phyloP scores from a whole-genome alignment of 2,888 invertebrate species.

The Caenorhabditis doughertyi region DNA sequence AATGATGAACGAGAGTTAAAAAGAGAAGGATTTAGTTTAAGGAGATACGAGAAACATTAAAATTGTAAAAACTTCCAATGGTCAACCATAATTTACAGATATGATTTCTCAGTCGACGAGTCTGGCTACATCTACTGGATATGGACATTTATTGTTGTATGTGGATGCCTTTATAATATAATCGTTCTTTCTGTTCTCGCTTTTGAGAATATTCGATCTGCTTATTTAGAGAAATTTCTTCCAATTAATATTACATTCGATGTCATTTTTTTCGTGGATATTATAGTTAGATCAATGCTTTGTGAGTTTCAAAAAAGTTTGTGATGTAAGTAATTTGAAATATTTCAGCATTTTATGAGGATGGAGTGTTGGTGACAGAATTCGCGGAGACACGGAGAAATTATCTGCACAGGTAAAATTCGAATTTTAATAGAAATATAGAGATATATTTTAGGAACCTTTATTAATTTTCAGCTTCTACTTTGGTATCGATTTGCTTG shows the following conservation, averaged over 20 bases:
- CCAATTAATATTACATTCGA: slow-evolving; percentile 74
- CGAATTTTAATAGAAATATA: no score
- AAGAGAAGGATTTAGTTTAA: background rate
- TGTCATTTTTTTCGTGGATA: slow-evolving; percentile 73
- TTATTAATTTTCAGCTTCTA: slow-evolving; percentile 35
- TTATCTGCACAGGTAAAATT: slow-evolving; percentile 50
- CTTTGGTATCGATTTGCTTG: slow-evolving; percentile 51
- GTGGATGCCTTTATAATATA: slow-evolving; percentile 71
- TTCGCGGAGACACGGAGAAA: slow-evolving; percentile 43
- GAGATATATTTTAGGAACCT: background rate
- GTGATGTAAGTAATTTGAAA: background rate
- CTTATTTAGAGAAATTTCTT: slow-evolving; percentile 62
- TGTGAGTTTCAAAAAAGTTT: slow-evolving; percentile 62
- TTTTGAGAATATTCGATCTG: slow-evolving; percentile 62
- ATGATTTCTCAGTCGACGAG: slow-evolving; percentile 57
- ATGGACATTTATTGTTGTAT: slow-evolving; percentile 68
- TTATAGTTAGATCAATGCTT: slow-evolving; percentile 73
- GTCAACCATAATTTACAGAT: slow-evolving; percentile 19
- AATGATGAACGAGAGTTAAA: no score
- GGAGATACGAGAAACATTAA: background rate
- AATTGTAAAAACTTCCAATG: background rate
- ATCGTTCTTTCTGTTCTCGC: slow-evolving; percentile 66
- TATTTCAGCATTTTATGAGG: slow-evolving; percentile 59
- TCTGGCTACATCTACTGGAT: slow-evolving; percentile 65
- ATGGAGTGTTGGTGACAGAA: slow-evolving; percentile 56